Conservation (phyloP, 92 coral and sea anemone species). For the Epizoanthus stellaris region DNA sequence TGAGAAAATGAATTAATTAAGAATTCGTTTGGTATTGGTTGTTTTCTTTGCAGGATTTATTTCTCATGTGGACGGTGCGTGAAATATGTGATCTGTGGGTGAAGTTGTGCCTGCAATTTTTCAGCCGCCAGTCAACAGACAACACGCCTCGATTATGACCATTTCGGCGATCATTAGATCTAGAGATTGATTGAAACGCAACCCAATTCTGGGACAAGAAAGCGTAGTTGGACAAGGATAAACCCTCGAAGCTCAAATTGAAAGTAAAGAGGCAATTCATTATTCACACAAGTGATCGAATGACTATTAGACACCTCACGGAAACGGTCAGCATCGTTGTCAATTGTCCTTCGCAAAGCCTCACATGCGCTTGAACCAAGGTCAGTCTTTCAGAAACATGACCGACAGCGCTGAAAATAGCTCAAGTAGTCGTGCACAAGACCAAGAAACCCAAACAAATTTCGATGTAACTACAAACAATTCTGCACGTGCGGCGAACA, state of each 20-base stretch:
- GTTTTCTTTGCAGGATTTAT: constrained; percentile 32
- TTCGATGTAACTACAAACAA: constrained; percentile 74
- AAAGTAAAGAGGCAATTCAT: background rate
- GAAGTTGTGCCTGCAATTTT: constrained; percentile 3
- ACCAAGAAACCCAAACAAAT: constrained; percentile 93
- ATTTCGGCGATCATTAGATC: background rate
- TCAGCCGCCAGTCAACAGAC: background rate
- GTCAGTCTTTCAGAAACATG: constrained; percentile 47
- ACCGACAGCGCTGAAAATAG: constrained; percentile 62
- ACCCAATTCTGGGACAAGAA: background rate
- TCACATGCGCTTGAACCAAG: background rate
- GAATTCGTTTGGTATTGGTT: background rate
- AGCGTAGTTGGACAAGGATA: no score
- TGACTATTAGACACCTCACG: no score
- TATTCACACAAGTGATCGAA: no score
- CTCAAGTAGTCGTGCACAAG: constrained; percentile 74
- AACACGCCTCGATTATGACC: constrained; percentile 6
- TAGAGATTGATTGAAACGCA: no score
- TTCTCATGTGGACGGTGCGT: constrained; percentile 40
- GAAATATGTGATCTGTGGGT: constrained; percentile 25
- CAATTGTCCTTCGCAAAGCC: background rate
- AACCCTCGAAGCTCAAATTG: background rate
- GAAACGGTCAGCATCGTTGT: no score
- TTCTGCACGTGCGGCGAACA: constrained; percentile 37
- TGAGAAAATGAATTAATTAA: constrained; percentile 18